Evolutionary conservation across 2,888 invertebrate species (phyloP), one percentile per base, ranked within the genome.

Genomic region (Colletes collaris): DNA sequence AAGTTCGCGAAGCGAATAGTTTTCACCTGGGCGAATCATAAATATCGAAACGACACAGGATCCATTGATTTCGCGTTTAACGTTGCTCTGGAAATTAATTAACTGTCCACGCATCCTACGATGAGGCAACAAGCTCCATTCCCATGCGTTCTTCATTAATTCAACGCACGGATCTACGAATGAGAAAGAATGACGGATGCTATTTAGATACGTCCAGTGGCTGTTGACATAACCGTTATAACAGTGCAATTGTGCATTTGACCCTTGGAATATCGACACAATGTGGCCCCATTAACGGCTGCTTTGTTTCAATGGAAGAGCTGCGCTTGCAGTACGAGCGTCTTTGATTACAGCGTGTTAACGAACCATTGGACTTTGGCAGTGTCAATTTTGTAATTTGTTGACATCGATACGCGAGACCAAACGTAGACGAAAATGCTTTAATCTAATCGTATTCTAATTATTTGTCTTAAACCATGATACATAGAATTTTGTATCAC

Each of bases 291-390:
- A 63, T 70, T 75, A 70, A 69, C 40, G 35, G 55, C 44, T 49
- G 55, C 60, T 72, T 72, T 76, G 58, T 60, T 60, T 72, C 60
- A 66, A 73, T 37, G 72, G 56, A 79, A 70, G 11, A 27, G 64
- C 65, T 53, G 65, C 50, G 55, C 69, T 69, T 59, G 76, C 55
- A 71, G 27, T 53, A 11, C 55, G 52, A 65, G 50, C 56, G 52
- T 58, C 59, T 56, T 16, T 55, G 59, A 62, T 79, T 69, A 64
- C 62, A 27, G 40, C 64, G 53, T 55, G 72, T 74, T 77, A 71
- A 79, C 73, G 69, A 80, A 76, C 53, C 73, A 69, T 71, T 71
- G 69, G 53, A 58, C 79, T 74, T 55, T 46, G 50, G 58, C 4
- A 52, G 19, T 44, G 55, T 65, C 46, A 16, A 62, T 71, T 66